Evolutionary conservation across 2,888 invertebrate genomes (phyloP), one percentile per base, ranked within the genome.

Genomic region (Apodemia hepburni): DNA sequence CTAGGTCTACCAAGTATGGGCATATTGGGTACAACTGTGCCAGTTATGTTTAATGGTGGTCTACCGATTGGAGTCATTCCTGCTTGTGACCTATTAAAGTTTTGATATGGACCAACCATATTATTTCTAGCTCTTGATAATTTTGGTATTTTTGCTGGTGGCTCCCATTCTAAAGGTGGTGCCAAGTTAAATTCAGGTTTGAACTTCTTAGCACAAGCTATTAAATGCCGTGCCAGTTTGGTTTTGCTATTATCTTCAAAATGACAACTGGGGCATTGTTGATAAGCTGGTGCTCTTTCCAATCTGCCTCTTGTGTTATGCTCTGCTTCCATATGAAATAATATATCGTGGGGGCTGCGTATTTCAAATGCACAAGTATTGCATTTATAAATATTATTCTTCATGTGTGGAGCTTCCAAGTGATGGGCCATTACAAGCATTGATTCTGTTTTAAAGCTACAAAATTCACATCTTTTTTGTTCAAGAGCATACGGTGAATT

Each of bases 191-290:
- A 92, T 74, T 98, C 97, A 0, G 98, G 96, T 82, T 97, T 95
- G 86, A 97, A 98, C 81, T 97, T 97, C 82, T 98, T 97, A 65
- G 95, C 94, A 85, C 98, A 99, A 9, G 97, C 96, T 62, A 97
- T 94, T 73, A 96, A 93, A 92, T 99, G 98, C 62, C 98, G 93
- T 0, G 96, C 97, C 73, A 98, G 88, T 85, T 98, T 98, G 57
- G 97, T 97, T 89, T 98, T 98, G 71, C 97, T 97, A 79, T 98
- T 98, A 76, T 98, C 97, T 83, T 98, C 98, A 81, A 98, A 98
- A 27, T 97, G 97, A 89, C 98, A 99, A 80, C 97, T 97, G 15
- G 97, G 96, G 82, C 98, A 98, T 80, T 98, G 97, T 85, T 98
- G 98, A 84, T 97, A 97, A 12, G 97, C 96, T 61, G 97, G 96